Base-by-base conservation (phyloP, 2,888 invertebrate genomes). In the Pecten maximus region DNA sequence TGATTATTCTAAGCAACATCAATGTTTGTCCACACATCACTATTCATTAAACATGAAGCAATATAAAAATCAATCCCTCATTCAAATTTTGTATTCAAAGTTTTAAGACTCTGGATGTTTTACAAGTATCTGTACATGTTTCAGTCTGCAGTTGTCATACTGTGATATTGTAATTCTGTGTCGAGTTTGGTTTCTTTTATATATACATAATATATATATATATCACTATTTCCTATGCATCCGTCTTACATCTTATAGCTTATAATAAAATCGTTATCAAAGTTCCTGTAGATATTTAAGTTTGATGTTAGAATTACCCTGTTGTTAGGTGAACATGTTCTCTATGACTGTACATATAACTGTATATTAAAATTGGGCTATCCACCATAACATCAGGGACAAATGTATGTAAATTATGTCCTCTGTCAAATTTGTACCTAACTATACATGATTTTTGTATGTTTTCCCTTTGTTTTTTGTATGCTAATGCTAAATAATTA, bases 151-250 rank as follows among this genome's bases (percentile, higher is more conserved):
- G 44, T 44, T 44, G n/a, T 74, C 10, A 74, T 10, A 74, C 4
- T 74, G 74, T 74, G 35, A 74, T 74, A 74, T 28, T 74, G 74
- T 28, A 28, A 35, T 35, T 60, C 60, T 74, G 74, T 74, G 2
- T 74, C 35, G 8, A 28, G 1, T 60, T 60, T 60, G n/a, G 23
- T 74, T 74, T 35, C 28, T 35, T 74, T 28, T 74, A 44, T 44
- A 44, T 44, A 44, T n/a, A n/a, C n/a, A n/a, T 44, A 10, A 44
- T 35, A 3, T 74, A 74, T 74, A 74, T 16, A 35, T 10, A 23
- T 15, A 74, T 74, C 74, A 74, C 74, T 74, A 35, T 74, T 74
- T 74, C 74, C 74, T 74, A 74, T 74, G 74, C 74, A 74, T 28
- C 35, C 35, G 28, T 28, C 74, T 10, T 74, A 35, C 28, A 74